Evolutionary conservation across 2,888 invertebrate genomes (phyloP).

Genomic region (Blastobasis lacticolella): DNA sequence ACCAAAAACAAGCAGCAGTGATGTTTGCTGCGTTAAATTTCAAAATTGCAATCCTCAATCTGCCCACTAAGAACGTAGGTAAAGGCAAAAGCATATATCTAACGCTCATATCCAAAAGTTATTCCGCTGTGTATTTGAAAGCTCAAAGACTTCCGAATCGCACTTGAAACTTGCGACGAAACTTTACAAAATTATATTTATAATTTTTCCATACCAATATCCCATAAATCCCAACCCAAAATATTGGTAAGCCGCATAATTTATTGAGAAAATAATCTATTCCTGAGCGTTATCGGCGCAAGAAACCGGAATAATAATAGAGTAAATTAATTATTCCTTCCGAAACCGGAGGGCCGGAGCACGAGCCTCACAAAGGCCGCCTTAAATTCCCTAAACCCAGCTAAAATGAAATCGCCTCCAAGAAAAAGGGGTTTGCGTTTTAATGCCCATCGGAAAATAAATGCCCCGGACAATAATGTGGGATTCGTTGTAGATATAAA

Average conservation of each 20-base stretch:
- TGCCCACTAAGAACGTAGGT: no score
- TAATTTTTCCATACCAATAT: no score
- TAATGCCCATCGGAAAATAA: constrained; percentile 73
- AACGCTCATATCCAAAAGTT: no score
- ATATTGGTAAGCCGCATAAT: neutral
- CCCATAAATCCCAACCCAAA: no score
- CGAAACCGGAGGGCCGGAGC: constrained; percentile 30
- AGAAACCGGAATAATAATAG: constrained; percentile 60
- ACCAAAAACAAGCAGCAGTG: no score
- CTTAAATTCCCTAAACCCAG: constrained; percentile 71
- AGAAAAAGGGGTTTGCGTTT: constrained; percentile 72
- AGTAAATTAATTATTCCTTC: constrained; percentile 68
- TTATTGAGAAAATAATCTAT: constrained; percentile 22
- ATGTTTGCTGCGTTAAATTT: no score
- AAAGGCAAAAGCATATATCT: no score
- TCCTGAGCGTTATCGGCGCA: constrained; percentile 50
- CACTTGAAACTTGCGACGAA: no score
- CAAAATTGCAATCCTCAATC: no score
- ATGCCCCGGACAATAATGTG: constrained; percentile 71
- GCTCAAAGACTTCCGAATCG: no score
- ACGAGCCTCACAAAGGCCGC: constrained; percentile 49
- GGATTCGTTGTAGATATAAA: constrained; percentile 70
- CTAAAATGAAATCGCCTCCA: constrained; percentile 68
- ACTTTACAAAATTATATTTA: no score
- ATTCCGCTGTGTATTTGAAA: no score